Evolutionary conservation across 2,797 vertebrate species (phyloP).

Genomic region (Ptychobarbus kaznakovi): DNA sequence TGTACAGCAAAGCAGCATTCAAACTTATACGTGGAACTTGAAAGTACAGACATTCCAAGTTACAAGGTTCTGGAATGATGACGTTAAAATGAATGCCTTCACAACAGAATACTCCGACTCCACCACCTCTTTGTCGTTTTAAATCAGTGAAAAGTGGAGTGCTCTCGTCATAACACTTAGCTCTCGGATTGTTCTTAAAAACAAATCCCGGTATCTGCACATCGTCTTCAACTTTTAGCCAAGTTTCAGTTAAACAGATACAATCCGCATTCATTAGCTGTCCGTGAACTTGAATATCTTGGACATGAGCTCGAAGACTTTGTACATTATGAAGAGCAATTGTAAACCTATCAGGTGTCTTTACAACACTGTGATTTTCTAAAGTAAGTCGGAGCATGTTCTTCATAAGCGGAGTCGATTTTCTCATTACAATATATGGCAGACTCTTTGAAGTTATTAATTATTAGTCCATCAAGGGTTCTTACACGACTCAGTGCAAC

Average conservation of each 20-base stretch:
- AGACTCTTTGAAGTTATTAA: constrained; percentile 11
- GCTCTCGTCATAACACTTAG: background rate
- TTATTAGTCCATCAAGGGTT: constrained; percentile 10
- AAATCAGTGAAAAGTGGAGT: background rate
- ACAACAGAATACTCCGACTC: background rate
- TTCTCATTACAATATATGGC: background rate
- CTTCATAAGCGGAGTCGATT: background rate
- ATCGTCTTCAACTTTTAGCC: background rate
- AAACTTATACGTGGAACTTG: background rate
- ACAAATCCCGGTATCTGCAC: background rate
- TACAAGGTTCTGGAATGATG: background rate
- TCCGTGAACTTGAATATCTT: background rate
- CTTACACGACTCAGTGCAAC: constrained; percentile 1
- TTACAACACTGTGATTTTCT: background rate
- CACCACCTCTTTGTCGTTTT: background rate
- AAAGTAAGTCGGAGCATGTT: background rate
- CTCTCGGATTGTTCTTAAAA: background rate
- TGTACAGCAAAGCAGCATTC: background rate
- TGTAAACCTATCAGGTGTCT: background rate
- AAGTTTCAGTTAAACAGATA: background rate
- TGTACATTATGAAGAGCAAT: background rate
- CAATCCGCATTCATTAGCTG: background rate
- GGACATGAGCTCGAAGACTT: background rate
- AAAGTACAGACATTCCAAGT: background rate
- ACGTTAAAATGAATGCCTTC: background rate